A percentile compares a stretch with the other conserved stretches of the same genome.
phyloP scores from a whole-genome alignment of 2,113 vertebrate genomes.

The Struthio camelus region DNA sequence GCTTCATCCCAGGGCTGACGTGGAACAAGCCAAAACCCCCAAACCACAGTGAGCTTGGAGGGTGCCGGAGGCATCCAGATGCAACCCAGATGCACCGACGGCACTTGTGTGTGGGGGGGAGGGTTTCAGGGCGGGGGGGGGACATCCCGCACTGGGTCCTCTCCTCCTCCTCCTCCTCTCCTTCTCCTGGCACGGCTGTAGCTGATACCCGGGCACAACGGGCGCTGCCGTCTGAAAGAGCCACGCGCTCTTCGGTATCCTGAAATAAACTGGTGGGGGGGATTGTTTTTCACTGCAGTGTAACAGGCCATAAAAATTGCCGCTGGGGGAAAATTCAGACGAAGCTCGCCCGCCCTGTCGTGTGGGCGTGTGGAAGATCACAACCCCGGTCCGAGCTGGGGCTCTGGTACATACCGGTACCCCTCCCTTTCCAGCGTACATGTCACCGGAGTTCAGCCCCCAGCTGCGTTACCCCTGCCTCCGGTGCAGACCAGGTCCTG shows the following conservation, averaged over 20 bases:
- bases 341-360: neutral
- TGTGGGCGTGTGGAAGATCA: neutral
- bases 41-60: too few species aligned
- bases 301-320: neutral
- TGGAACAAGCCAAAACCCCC: too few species aligned
- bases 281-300: neutral
- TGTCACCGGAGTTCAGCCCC: neutral
- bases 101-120: too few species aligned
- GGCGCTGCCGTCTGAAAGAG: neutral
- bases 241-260: neutral
- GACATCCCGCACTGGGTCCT: neutral
- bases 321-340: neutral
- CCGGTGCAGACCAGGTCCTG: neutral
- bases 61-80: too few species aligned
- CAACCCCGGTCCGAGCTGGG: neutral
- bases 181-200: neutral
- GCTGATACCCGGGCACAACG: neutral
- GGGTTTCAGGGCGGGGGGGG: neutral
- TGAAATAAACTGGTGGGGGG: neutral
- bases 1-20: too few species aligned
- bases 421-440: rapidly evolving
- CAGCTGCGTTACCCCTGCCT: neutral
- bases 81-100: too few species aligned
- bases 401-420: neutral
- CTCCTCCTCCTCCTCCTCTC: neutral